Conservation (phyloP, 2,888 invertebrate species). For the Lycia hirtaria region DNA sequence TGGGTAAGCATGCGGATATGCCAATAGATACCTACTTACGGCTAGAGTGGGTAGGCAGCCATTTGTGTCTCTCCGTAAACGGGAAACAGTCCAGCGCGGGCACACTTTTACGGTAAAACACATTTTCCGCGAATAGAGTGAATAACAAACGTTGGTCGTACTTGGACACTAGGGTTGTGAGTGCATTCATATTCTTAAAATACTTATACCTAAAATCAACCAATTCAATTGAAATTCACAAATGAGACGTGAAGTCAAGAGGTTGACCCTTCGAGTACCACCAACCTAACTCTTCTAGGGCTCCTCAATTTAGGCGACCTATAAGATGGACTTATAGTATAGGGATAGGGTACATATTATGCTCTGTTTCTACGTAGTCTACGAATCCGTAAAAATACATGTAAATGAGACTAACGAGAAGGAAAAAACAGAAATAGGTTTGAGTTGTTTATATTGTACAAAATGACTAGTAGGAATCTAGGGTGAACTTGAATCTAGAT, state of each 20-base stretch:
- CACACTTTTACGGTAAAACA: constrained; percentile 45
- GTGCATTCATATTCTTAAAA: background rate
- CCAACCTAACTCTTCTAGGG: too few species aligned
- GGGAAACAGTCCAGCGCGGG: constrained; percentile 28
- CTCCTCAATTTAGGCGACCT: too few species aligned
- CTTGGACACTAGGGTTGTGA: constrained; percentile 30
- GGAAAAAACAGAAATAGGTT: too few species aligned
- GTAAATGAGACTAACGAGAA: too few species aligned
- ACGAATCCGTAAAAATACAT: too few species aligned
- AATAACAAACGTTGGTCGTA: constrained; percentile 49
- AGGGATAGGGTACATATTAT: too few species aligned
- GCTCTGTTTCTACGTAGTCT: too few species aligned
- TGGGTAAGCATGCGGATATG: constrained; percentile 29
- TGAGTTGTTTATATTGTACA: too few species aligned
- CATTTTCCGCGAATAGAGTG: constrained; percentile 48
- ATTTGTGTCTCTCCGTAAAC: constrained; percentile 32
- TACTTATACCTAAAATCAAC: background rate
- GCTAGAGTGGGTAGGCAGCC: constrained; percentile 13
- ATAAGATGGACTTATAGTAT: too few species aligned
- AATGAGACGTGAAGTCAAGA: background rate
- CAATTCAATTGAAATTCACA: too few species aligned
- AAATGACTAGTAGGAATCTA: too few species aligned
- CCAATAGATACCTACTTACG: background rate
- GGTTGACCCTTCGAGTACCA: background rate
- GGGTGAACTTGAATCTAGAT: too few species aligned